Percentiles rank a stretch among this genome's conserved stretches.
Conservation (phyloP, 1,140 invertebrate genomes). For the Plectrocnemia conspersa region DNA sequence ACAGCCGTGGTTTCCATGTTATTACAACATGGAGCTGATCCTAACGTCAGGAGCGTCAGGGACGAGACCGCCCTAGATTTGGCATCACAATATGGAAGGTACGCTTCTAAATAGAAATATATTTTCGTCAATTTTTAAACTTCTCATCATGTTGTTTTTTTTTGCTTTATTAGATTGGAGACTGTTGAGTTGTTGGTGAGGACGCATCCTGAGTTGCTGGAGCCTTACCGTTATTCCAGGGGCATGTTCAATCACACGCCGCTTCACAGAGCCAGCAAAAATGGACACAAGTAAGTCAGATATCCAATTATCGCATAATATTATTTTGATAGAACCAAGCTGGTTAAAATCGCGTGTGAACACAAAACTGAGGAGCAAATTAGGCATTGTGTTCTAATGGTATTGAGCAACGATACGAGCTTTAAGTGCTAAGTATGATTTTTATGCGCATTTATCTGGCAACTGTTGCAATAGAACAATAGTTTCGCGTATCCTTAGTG, state of each 20-base stretch:
- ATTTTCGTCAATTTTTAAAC: background rate
- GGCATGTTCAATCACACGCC: conserved; percentile 77
- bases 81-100: conserved; percentile 88
- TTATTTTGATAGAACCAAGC: no score
- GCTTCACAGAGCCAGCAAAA: conserved; percentile 87
- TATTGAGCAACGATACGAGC: no score
- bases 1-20: conserved; percentile 82
- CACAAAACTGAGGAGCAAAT: no score
- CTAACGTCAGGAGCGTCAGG: conserved; percentile 79
- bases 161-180: conserved; percentile 62
- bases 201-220: conserved; percentile 73
- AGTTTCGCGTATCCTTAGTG: no score
- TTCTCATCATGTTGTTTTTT: background rate
- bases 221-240: conserved; percentile 53
- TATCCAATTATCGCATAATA: no score
- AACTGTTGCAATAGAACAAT: no score
- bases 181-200: conserved; percentile 82
- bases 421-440: no score
- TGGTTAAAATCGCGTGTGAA: no score
- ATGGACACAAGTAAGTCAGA: conserved; percentile 78
- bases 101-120: conserved; percentile 29
- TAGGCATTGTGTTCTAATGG: no score
- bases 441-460: no score
- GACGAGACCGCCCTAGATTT: conserved; percentile 92
- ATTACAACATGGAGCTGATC: conserved; percentile 82